phyloP scores from a whole-genome alignment of 2,113 vertebrate species.

The Calidris pygmaea region DNA sequence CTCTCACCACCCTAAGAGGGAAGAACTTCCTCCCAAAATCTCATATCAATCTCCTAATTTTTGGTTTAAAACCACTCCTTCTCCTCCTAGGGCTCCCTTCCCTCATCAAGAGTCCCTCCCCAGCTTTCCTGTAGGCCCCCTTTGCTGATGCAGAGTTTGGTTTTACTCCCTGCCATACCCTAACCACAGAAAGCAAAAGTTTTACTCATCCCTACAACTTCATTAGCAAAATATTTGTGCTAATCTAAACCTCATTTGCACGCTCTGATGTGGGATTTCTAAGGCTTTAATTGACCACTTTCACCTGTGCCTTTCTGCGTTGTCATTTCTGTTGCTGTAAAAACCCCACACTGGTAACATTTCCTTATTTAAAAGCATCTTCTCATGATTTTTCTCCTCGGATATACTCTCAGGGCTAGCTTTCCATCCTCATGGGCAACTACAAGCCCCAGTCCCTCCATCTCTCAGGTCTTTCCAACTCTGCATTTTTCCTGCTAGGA shows the following conservation, averaged over 20 bases:
- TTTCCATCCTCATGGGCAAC: neutral
- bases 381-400: neutral
- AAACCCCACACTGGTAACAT: neutral
- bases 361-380: neutral
- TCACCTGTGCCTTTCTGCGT: neutral
- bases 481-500: neutral
- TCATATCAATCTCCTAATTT: too few relatives aligned
- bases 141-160: fast-evolving
- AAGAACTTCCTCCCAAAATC: too few relatives aligned
- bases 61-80: too few relatives aligned
- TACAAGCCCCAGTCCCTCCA: neutral
- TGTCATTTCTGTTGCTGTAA: neutral
- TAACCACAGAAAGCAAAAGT: neutral
- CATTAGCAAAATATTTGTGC: neutral
- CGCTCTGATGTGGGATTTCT: neutral
- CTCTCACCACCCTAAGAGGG: too few relatives aligned
- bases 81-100: too few relatives aligned
- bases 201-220: neutral
- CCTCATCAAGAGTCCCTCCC: too few relatives aligned
- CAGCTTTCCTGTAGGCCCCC: too few relatives aligned
- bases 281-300: neutral
- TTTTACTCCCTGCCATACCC: neutral
- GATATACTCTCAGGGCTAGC: neutral
- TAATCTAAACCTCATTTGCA: neutral
- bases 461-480: neutral